These are phyloP conservation scores for Corythoichthys haematopterus DNA, from an alignment of 2,113 vertebrate species.

Conservation along the genomic window DNA sequence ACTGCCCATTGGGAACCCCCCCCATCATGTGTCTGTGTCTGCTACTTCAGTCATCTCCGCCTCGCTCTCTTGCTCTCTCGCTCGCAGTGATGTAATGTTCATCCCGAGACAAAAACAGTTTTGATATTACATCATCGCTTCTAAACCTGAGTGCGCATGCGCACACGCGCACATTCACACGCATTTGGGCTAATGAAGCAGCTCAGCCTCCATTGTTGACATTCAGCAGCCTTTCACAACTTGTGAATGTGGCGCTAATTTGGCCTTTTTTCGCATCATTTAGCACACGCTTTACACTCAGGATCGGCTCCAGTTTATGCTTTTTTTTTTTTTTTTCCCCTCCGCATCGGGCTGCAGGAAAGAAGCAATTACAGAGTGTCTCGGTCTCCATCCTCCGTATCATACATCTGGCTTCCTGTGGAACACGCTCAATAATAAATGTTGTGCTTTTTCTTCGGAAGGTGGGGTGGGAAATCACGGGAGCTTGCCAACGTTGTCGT, in stretches of 20 bases:
- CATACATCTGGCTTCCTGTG: constrained; percentile 56
- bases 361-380: constrained; percentile 70
- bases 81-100: constrained; percentile 66
- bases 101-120: constrained; percentile 47
- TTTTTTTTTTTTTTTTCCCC: not conserved
- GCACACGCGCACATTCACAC: constrained; percentile 6
- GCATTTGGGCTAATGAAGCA: constrained; percentile 62
- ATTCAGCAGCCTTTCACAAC: constrained; percentile 66
- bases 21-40: constrained; percentile 1
- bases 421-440: constrained; percentile 56
- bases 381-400: constrained; percentile 62
- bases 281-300: constrained; percentile 66
- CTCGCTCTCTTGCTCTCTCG: constrained; percentile 16
- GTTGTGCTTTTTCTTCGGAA: constrained; percentile 24
- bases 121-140: constrained; percentile 63
- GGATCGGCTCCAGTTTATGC: constrained; percentile 49
- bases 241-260: constrained; percentile 72
- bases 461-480: constrained; percentile 31
- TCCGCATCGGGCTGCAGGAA: constrained; percentile 59
- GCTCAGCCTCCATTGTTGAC: constrained; percentile 67
- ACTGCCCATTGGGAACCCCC: not conserved
- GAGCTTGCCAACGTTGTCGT: constrained; percentile 37
- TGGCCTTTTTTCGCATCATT: constrained; percentile 60
- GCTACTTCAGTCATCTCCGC: constrained; percentile 30
- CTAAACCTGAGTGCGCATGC: constrained; percentile 39